A percentile compares a stretch with the other conserved stretches of the same genome.
These are phyloP conservation scores for Lasaia peninsularis DNA, from an alignment of 1,140 invertebrate species.

Conservation along the genomic window DNA sequence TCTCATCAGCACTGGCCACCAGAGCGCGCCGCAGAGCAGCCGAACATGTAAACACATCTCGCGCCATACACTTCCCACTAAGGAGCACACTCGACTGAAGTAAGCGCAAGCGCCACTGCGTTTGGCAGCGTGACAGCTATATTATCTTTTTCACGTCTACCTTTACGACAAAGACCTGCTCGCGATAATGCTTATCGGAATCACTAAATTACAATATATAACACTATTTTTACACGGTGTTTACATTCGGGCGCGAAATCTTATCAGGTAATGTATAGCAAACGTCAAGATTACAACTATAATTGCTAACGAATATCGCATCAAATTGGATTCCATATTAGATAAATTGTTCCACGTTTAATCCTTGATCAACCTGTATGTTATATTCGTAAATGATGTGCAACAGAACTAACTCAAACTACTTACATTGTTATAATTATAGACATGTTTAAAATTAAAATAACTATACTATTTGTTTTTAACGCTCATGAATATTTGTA, in stretches of 20 bases:
- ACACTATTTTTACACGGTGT: slow-evolving; percentile 18
- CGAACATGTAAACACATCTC: slow-evolving; percentile 71
- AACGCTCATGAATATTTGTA: too few relatives aligned
- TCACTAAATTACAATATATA: slow-evolving; percentile 1
- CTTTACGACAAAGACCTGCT: slow-evolving; percentile 38
- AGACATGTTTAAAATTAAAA: too few relatives aligned
- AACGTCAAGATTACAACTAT: background rate
- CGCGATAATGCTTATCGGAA: slow-evolving; percentile 15
- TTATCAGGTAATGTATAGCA: slow-evolving; percentile 2
- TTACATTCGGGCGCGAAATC: slow-evolving; percentile 10
- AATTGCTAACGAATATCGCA: background rate
- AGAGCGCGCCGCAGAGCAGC: slow-evolving; percentile 67
- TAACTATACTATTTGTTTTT: too few relatives aligned
- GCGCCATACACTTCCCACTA: slow-evolving; percentile 69
- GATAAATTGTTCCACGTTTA: too few relatives aligned
- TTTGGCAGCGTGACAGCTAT: slow-evolving; percentile 71
- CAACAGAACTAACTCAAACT: too few relatives aligned
- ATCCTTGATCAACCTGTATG: too few relatives aligned
- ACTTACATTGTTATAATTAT: too few relatives aligned
- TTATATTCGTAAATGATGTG: too few relatives aligned
- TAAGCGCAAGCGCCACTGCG: slow-evolving; percentile 53
- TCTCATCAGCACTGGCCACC: slow-evolving; percentile 68
- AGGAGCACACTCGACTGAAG: slow-evolving; percentile 69
- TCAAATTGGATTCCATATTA: too few relatives aligned
- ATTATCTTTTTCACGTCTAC: slow-evolving; percentile 58